Evolutionary conservation across 2,113 vertebrate species (phyloP), one percentile per base, ranked within the genome.

Genomic region (Vidua chalybeata): DNA sequence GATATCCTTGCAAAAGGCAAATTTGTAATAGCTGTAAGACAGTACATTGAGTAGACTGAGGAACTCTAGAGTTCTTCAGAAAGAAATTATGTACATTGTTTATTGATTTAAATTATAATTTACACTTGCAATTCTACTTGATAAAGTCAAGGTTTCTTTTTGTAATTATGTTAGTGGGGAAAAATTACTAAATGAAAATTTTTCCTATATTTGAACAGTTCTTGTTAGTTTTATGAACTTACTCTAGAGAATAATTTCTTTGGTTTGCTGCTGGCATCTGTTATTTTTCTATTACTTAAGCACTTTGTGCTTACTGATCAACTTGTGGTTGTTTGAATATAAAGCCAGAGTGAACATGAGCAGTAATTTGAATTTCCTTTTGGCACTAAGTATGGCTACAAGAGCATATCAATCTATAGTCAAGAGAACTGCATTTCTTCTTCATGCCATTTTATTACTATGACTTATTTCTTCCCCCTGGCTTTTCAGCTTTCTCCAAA

Each of bases 391-490:
- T 37, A 73, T 64, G 51, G 74, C 75, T 80, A 92, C 21, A 89
- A 74, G n/a, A 95, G 52, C 80, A 79, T 93, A 96, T 97, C 92
- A 92, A 92, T 95, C 90, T 89, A 37, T 22, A 91, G 71, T 83
- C 41, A 90, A 81, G 49, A 94, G 31, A 85, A 90, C 58, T 69
- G 27, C 62, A 73, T 92, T 91, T 30, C 68, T 92, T 81, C 93
- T 92, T 83, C 33, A 22, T 91, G 92, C 90, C 55, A 31, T 96
- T 97, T 94, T 96, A 84, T 94, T 97, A 64, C 55, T 91, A 71
- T 94, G 91, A 96, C 94, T 97, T 97, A 96, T 95, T 97, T 96
- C 97, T 98, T 97, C 97, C 96, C 96, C 95, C 96, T 97, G 97
- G 96, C 92, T 97, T 97, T 96, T 96, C 91, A 94, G 78, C 58